Evolutionary conservation across 2,797 vertebrate species (phyloP).

Genomic region (Scolopax bukidnonensis): DNA sequence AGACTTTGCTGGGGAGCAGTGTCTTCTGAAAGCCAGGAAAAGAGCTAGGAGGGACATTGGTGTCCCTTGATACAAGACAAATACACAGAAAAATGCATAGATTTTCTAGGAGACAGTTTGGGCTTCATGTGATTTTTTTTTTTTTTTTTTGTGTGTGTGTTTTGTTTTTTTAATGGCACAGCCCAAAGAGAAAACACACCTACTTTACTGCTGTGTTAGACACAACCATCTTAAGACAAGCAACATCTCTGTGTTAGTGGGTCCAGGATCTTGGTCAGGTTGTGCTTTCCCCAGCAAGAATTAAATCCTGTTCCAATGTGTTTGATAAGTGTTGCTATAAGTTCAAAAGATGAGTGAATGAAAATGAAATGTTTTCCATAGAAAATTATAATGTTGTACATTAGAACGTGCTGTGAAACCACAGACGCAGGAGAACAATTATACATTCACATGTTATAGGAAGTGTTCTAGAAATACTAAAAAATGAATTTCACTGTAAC

Average conservation of each 20-base stretch:
- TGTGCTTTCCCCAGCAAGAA: background rate
- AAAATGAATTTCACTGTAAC: background rate
- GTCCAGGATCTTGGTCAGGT: background rate
- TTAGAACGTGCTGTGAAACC: background rate
- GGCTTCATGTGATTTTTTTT: background rate
- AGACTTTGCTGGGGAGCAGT: background rate
- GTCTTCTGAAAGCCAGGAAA: background rate
- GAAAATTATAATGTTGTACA: background rate
- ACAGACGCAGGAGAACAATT: background rate
- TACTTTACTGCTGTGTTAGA: background rate
- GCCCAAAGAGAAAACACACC: background rate
- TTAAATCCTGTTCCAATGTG: background rate
- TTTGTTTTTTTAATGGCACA: background rate
- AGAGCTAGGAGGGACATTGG: background rate
- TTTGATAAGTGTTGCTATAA: background rate
- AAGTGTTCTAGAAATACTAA: background rate
- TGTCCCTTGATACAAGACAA: fast-evolving
- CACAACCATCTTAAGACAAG: fast-evolving
- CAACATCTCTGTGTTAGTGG: background rate
- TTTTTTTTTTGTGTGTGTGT: too few species aligned
- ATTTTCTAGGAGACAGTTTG: background rate
- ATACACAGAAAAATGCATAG: background rate
- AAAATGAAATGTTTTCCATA: background rate
- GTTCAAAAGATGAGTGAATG: background rate
- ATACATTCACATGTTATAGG: background rate